These are phyloP conservation scores for Coregonus clupeaformis DNA, from an alignment of 2,113 vertebrate genomes.

Conservation along the genomic window DNA sequence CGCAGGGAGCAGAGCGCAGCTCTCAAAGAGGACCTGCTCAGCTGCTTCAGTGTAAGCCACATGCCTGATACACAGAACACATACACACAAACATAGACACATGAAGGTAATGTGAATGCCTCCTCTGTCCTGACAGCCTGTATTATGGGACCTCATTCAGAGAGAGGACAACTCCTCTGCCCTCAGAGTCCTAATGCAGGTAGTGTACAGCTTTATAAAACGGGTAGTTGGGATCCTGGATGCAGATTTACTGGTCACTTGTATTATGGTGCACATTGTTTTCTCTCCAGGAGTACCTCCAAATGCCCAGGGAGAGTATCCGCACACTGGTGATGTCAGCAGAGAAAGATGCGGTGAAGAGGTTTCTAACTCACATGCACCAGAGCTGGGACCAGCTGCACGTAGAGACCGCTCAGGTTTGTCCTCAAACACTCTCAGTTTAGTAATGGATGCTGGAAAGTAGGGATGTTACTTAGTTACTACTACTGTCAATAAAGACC, in stretches of 20 bases:
- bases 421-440: background rate
- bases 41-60: conserved; percentile 85
- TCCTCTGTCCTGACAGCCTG: conserved; percentile 67
- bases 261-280: background rate
- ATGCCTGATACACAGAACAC: background rate
- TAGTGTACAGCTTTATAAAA: conserved; percentile 41
- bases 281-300: conserved; percentile 77
- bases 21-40: conserved; percentile 81
- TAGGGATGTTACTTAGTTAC: background rate
- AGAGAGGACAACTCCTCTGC: conserved; percentile 75
- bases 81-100: conserved; percentile 3
- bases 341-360: conserved; percentile 80
- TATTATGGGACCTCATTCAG: conserved; percentile 85
- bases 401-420: conserved; percentile 73
- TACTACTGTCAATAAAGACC: conserved; percentile 20
- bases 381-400: conserved; percentile 81
- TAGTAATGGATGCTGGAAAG: background rate
- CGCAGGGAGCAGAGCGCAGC: conserved; percentile 67
- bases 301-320: conserved; percentile 81
- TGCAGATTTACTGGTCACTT: background rate
- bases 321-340: conserved; percentile 81
- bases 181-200: conserved; percentile 81
- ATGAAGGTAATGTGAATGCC: conserved; percentile 4
- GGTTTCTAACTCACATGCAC: conserved; percentile 82
- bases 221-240: no score